Evolutionary conservation across 1,140 invertebrate species (phyloP).

Genomic region (Pararge aegeria): DNA sequence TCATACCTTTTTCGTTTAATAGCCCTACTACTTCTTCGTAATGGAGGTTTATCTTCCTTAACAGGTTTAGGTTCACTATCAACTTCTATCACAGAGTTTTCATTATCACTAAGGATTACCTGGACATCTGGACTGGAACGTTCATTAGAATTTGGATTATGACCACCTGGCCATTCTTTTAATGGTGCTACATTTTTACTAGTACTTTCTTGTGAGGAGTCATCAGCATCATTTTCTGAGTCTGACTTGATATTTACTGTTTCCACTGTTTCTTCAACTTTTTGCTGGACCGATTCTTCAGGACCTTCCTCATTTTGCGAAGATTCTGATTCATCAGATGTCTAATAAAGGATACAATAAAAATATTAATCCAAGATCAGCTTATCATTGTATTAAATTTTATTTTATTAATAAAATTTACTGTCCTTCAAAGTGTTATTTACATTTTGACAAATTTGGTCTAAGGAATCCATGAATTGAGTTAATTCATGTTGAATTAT

Average conservation of each 20-base stretch:
- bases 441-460: no score
- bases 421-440: no score
- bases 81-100: slow-evolving; percentile 32
- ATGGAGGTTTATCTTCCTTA: slow-evolving; percentile 61
- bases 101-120: slow-evolving; percentile 52
- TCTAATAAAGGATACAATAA: slow-evolving; percentile 31
- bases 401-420: no score
- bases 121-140: slow-evolving; percentile 42
- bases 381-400: no score
- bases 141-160: slow-evolving; percentile 38
- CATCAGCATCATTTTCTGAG: slow-evolving; percentile 42
- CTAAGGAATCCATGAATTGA: no score
- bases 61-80: slow-evolving; percentile 44
- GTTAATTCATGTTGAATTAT: no score
- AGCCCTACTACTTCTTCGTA: slow-evolving; percentile 83
- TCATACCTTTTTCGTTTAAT: slow-evolving; percentile 84
- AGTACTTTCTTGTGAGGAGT: slow-evolving; percentile 38
- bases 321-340: slow-evolving; percentile 36
- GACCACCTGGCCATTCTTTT: slow-evolving; percentile 31
- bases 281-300: slow-evolving; percentile 32
- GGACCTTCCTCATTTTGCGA: slow-evolving; percentile 38
- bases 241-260: slow-evolving; percentile 50
- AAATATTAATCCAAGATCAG: no score
- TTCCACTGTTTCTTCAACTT: slow-evolving; percentile 43
- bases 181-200: slow-evolving; percentile 40